Conservation (phyloP, 2,797 vertebrate species). For the Ammospiza maritima region DNA sequence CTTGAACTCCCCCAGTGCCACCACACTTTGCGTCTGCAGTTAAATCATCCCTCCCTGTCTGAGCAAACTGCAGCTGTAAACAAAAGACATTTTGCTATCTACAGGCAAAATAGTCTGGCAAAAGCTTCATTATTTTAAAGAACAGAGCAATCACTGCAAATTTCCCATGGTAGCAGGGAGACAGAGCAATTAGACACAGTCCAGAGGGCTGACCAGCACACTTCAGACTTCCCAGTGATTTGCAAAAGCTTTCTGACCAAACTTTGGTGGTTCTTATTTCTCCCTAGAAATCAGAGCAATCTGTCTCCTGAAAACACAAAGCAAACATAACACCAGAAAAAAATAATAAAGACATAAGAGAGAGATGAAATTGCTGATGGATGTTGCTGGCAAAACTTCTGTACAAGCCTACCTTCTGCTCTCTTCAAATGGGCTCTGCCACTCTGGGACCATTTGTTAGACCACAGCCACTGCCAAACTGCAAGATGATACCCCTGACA, state of each 20-base stretch:
- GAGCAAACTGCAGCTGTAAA: not conserved
- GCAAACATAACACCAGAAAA: not conserved
- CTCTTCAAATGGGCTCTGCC: not conserved
- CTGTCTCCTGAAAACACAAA: not conserved
- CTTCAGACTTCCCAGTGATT: not conserved
- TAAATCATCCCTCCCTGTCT: not conserved
- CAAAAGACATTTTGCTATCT: not conserved
- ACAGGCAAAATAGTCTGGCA: not conserved
- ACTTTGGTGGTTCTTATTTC: not conserved
- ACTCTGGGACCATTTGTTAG: not conserved
- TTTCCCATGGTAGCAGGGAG: not conserved
- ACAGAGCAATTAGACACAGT: not conserved
- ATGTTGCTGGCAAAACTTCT: not conserved
- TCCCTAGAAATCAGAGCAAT: not conserved
- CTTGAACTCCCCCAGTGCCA: not conserved
- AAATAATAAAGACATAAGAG: not conserved
- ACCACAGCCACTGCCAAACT: slow-evolving; percentile 27
- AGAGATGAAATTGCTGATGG: not conserved
- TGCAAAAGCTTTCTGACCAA: not conserved
- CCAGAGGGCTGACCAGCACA: not conserved
- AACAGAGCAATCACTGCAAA: not conserved
- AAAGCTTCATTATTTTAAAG: not conserved
- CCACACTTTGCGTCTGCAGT: not conserved
- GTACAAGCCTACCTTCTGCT: not conserved
- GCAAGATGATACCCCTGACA: slow-evolving; percentile 44